Base-by-base conservation (phyloP, 1,140 invertebrate species). In the Drosophila nasuta region DNA sequence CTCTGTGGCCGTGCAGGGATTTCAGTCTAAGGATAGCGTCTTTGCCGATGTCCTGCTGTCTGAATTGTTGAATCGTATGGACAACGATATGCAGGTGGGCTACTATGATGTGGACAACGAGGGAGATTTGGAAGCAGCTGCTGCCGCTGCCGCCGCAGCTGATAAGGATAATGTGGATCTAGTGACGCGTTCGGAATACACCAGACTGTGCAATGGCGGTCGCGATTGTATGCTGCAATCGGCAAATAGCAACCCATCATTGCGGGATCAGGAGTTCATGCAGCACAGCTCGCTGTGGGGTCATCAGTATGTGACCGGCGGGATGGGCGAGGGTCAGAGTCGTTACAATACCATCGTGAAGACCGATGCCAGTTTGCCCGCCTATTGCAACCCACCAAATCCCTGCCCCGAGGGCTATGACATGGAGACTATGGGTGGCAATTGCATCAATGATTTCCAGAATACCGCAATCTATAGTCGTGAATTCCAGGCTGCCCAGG, bases 331-430 rank as follows among this genome's bases (percentile, higher is more conserved):
- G 93, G 96, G 93, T 0, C 83, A 93, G 1, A 91, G 95, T 11
- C 94, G 95, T 41, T 96, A 96, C 70, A 93, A 94, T 75, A 95
- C 95, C 35, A 95, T 97, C 83, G 95, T 98, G 3, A 99, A 99
- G 93, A 96, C 96, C 1, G 98, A 99, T 87, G 96, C 96, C 10
- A 95, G 96, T 25, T 93, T 99, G 7, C 99, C 99, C 0, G 98
- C 99, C 28, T 99, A 99, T 93, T 99, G 99, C 92, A 99, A 99
- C 91, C 99, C 99, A 1, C 98, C 98, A 5, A 99, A 99, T 94
- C 99, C 99, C 0, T 99, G 99, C 86, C 99, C 98, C 0, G 94
- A 97, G 74, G 97, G 96, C 74, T 97, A 97, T 78, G 95, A 95
- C 94, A 28, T 70, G 96, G 95, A 81, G 95, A 96, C 62, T 96